Evolutionary conservation across 2,113 vertebrate genomes (phyloP).

Genomic region (Gymnorhina tibicen): DNA sequence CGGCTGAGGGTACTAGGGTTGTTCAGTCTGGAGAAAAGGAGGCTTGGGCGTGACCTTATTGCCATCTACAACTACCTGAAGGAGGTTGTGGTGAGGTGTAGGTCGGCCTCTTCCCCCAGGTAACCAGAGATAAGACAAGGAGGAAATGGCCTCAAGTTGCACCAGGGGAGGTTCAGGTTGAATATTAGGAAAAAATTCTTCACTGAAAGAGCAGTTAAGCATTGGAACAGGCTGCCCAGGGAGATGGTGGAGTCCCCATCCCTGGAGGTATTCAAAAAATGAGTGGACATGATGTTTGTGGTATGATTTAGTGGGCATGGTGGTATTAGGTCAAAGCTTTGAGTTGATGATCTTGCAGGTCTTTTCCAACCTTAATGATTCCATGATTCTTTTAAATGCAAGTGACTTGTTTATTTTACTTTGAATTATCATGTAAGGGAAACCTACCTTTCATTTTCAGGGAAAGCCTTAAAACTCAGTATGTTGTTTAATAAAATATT

Average conservation of each 20-base stretch:
- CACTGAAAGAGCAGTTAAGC: not conserved
- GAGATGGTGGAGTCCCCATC: not conserved
- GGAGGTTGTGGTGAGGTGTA: too few species aligned
- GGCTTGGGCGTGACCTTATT: too few species aligned
- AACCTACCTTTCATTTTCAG: not conserved
- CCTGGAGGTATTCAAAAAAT: not conserved
- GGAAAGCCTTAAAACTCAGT: not conserved
- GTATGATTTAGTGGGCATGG: not conserved
- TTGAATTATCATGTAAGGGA: not conserved
- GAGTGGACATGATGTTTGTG: not conserved
- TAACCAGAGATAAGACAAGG: too few species aligned
- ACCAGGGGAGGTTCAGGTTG: too few species aligned
- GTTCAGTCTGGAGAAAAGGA: too few species aligned
- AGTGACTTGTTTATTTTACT: not conserved
- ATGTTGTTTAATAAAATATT: conserved; percentile 4
- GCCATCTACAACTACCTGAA: too few species aligned
- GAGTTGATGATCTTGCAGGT: not conserved
- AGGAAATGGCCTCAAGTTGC: too few species aligned
- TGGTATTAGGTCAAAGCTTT: not conserved
- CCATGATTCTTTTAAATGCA: not conserved
- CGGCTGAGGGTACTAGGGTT: too few species aligned
- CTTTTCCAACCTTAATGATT: not conserved
- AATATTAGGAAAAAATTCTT: too few species aligned
- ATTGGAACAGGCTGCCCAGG: not conserved
- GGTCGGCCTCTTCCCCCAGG: too few species aligned